phyloP scores from a whole-genome alignment of 2,797 vertebrate genomes.

The Hemibagrus guttatus region DNA sequence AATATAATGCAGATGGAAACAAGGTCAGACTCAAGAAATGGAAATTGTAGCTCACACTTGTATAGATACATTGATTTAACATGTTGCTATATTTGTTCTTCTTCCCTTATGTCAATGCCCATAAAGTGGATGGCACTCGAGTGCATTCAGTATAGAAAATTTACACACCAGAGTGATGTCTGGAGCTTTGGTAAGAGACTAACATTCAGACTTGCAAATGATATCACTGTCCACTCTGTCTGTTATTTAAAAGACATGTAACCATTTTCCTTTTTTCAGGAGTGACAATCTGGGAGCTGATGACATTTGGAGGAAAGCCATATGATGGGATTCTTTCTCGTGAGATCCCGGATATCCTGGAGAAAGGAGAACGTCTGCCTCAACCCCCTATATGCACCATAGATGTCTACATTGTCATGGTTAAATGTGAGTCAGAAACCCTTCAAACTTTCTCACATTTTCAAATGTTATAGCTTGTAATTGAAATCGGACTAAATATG shows the following conservation, averaged over 20 bases:
- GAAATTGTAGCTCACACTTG: background rate
- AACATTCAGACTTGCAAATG: background rate
- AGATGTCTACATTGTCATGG: constrained; percentile 99
- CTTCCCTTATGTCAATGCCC: constrained; percentile 81
- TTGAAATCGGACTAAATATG: background rate
- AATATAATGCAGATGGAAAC: constrained; percentile 90
- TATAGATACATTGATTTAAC: background rate
- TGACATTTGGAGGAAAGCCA: constrained; percentile 97
- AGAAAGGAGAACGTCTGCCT: constrained; percentile 94
- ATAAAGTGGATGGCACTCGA: constrained; percentile 99
- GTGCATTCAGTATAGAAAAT: constrained; percentile 98
- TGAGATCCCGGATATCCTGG: constrained; percentile 94
- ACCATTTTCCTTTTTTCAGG: constrained; percentile 68
- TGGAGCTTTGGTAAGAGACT: constrained; percentile 91
- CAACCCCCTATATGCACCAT: constrained; percentile 97
- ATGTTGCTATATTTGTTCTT: constrained; percentile 31
- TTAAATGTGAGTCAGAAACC: constrained; percentile 83
- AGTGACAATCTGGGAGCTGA: constrained; percentile 98
- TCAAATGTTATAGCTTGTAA: background rate
- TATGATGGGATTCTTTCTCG: constrained; percentile 94
- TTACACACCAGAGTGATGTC: constrained; percentile 98
- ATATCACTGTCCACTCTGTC: background rate
- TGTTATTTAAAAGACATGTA: background rate
- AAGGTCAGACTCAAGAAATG: constrained; percentile 76
- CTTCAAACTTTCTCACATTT: background rate